A percentile compares a stretch with the other conserved stretches of the same genome.
These are phyloP conservation scores for Platichthys flesus DNA, from an alignment of 2,113 vertebrate species.

Conservation along the genomic window DNA sequence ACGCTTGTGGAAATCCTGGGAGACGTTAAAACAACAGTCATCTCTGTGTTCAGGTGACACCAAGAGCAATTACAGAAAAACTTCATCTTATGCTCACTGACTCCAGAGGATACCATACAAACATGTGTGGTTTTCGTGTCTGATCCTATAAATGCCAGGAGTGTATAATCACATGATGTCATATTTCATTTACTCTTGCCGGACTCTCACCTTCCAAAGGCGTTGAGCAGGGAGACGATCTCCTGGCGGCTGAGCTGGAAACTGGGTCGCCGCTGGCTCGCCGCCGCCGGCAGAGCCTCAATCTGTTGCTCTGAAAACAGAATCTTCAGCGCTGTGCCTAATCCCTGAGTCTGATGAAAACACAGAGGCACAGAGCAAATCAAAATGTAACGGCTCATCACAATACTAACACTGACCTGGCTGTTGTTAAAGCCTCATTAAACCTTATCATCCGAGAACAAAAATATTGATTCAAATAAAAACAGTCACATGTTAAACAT, in stretches of 20 bases:
- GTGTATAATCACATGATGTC: too few relatives aligned
- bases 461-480: not conserved
- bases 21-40: constrained; percentile 11
- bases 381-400: not conserved
- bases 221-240: constrained; percentile 92
- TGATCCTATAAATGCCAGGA: too few relatives aligned
- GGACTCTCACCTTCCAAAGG: constrained; percentile 89
- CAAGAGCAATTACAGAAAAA: not conserved
- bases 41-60: not conserved
- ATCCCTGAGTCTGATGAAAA: constrained; percentile 88
- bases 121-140: too few relatives aligned
- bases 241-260: constrained; percentile 94
- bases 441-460: not conserved
- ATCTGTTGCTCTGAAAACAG: constrained; percentile 93
- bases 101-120: too few relatives aligned
- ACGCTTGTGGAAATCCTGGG: constrained; percentile 93
- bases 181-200: not conserved
- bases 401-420: not conserved
- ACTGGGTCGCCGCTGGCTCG: constrained; percentile 74
- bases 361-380: constrained; percentile 8
- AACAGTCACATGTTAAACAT: not conserved
- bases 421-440: too few relatives aligned
- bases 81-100: too few relatives aligned
- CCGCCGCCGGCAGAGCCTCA: constrained; percentile 83
- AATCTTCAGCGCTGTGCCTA: constrained; percentile 93